A percentile compares a stretch with the other conserved stretches of the same genome.
Evolutionary conservation across 2,113 vertebrate genomes (phyloP).

Genomic region (Nesoenas mayeri): DNA sequence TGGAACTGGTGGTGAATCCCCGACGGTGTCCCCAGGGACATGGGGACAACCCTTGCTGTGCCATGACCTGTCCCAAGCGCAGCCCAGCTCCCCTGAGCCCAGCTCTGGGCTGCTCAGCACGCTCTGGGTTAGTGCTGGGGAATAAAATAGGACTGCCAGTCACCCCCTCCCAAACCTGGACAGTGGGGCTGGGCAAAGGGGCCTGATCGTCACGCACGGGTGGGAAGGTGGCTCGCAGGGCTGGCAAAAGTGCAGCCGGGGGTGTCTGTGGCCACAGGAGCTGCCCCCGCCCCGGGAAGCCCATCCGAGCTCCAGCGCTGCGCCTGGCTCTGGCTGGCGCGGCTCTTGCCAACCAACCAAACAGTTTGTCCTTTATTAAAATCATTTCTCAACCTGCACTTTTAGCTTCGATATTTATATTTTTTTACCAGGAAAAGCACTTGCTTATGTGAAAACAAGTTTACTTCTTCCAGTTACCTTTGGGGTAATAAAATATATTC

Average conservation of each 20-base stretch:
- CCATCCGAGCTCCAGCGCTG: not conserved
- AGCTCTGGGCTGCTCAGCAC: not conserved
- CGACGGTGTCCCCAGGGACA: accelerated
- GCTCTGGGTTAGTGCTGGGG: not conserved
- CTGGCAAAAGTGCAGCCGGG: not conserved
- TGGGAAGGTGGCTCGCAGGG: not conserved
- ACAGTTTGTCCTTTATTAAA: not conserved
- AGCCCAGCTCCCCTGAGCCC: not conserved
- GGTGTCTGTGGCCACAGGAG: not conserved
- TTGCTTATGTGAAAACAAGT: not conserved
- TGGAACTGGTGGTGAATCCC: not conserved
- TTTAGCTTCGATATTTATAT: not conserved
- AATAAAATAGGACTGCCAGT: not conserved
- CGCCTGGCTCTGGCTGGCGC: not conserved
- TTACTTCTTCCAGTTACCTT: not conserved
- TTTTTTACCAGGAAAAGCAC: not conserved
- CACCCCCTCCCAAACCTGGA: too few relatives aligned
- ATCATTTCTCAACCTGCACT: not conserved
- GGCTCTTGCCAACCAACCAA: not conserved
- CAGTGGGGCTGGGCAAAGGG: not conserved
- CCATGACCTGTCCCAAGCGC: not conserved
- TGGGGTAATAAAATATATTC: not conserved
- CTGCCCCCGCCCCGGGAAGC: not conserved
- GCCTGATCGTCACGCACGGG: accelerated
- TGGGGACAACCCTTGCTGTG: too few relatives aligned